phyloP scores from a whole-genome alignment of 2,113 vertebrate genomes.

The Myotis brandtii region DNA sequence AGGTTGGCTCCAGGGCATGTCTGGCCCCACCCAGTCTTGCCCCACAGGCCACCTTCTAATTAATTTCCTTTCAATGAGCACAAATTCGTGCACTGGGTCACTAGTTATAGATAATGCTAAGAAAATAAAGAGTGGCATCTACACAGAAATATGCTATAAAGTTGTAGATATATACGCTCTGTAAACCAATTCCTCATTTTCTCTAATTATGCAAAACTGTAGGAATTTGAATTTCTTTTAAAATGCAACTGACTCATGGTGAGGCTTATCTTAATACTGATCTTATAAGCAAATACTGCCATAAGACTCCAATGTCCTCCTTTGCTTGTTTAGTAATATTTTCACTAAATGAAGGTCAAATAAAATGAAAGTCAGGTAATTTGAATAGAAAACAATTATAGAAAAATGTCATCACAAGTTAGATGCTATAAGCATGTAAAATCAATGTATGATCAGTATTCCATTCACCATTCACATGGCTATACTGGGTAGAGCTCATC shows the following conservation, averaged over 20 bases:
- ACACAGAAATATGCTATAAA: neutral
- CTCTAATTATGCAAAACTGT: neutral
- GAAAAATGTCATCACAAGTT: neutral
- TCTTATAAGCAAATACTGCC: neutral
- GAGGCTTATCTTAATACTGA: neutral
- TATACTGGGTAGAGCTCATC: neutral
- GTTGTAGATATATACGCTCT: neutral
- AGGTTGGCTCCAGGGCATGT: no score
- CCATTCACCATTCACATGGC: neutral
- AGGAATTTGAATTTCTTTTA: neutral
- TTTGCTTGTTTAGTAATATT: constrained; percentile 3
- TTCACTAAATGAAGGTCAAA: neutral
- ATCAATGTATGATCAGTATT: neutral
- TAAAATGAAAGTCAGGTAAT: neutral
- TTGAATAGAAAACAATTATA: neutral
- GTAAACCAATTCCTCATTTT: neutral
- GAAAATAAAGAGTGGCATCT: neutral
- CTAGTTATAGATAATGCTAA: neutral
- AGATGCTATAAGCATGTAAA: neutral
- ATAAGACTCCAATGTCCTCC: neutral
- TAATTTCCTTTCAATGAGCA: no score
- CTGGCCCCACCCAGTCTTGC: no score
- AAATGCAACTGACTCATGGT: neutral
- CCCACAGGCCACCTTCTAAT: no score
- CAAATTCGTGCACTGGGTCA: no score